Evolutionary conservation across 2,797 vertebrate species (phyloP).

Genomic region (Tragelaphus oryx): DNA sequence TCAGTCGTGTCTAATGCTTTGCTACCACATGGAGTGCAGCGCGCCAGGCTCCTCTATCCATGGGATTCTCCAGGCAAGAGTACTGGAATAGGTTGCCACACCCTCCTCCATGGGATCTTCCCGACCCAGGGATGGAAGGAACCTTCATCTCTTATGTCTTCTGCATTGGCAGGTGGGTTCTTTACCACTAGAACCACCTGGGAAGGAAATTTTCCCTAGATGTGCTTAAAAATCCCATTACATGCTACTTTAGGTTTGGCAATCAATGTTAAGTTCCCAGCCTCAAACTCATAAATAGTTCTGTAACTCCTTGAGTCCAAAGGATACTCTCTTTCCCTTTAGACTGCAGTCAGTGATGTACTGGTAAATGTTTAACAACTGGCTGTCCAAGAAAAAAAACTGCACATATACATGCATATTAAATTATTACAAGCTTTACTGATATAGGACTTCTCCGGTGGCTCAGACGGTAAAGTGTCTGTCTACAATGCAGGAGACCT

Average conservation of each 20-base stretch:
- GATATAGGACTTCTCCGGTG: fast-evolving
- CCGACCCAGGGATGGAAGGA: fast-evolving
- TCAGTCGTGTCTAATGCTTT: not conserved
- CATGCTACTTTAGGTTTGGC: not conserved
- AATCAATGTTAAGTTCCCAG: not conserved
- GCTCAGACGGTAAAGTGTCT: too few relatives aligned
- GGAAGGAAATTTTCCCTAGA: not conserved
- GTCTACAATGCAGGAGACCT: too few relatives aligned
- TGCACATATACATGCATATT: not conserved
- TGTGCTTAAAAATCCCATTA: not conserved
- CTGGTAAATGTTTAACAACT: not conserved
- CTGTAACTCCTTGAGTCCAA: not conserved
- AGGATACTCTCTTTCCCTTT: not conserved
- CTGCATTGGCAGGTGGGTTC: not conserved
- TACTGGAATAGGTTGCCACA: not conserved
- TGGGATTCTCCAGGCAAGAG: not conserved
- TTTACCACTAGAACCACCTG: not conserved
- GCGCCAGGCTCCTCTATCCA: not conserved
- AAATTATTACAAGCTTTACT: not conserved
- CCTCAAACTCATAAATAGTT: not conserved
- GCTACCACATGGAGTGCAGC: not conserved
- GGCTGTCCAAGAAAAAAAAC: not conserved
- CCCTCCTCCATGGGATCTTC: not conserved
- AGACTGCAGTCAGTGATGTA: not conserved
- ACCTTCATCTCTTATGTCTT: not conserved